phyloP scores from a whole-genome alignment of 2,113 vertebrate genomes.

The Rallus limicola region DNA sequence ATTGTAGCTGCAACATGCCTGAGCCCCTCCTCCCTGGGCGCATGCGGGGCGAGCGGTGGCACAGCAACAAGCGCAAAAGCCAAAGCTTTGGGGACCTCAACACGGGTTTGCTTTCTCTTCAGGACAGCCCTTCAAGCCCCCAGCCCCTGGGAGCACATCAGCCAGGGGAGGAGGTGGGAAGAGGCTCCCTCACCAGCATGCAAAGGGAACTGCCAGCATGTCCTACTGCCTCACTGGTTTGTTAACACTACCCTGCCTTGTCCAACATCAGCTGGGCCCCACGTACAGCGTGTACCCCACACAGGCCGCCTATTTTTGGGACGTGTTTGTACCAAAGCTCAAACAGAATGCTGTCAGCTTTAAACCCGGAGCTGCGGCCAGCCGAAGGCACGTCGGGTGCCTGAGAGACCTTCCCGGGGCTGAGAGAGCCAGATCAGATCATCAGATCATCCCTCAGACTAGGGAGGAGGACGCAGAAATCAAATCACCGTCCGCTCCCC shows the following conservation, averaged over 20 bases:
- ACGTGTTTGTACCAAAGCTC: constrained; percentile 29
- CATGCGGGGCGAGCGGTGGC: background rate
- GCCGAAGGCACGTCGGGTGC: rapidly evolving
- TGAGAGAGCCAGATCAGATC: background rate
- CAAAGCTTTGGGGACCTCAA: constrained; percentile 34
- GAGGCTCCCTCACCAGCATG: constrained; percentile 7
- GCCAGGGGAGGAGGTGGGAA: background rate
- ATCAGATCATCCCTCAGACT: background rate
- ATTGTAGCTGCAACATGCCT: background rate
- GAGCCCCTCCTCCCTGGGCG: background rate
- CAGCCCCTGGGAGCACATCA: background rate
- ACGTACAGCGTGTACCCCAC: background rate
- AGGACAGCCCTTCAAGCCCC: background rate
- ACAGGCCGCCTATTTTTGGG: background rate
- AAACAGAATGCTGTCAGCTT: background rate
- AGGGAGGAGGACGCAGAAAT: background rate
- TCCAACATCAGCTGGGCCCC: constrained; percentile 1
- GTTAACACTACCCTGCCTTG: background rate
- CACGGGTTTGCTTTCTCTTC: background rate
- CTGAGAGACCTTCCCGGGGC: background rate
- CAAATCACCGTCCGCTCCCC: background rate
- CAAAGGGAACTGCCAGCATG: background rate
- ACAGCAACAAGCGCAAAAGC: background rate
- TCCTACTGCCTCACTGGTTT: background rate
- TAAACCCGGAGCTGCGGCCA: background rate